phyloP scores from a whole-genome alignment of 92 coral and sea anemone species.

The Parazoanthus swiftii region DNA sequence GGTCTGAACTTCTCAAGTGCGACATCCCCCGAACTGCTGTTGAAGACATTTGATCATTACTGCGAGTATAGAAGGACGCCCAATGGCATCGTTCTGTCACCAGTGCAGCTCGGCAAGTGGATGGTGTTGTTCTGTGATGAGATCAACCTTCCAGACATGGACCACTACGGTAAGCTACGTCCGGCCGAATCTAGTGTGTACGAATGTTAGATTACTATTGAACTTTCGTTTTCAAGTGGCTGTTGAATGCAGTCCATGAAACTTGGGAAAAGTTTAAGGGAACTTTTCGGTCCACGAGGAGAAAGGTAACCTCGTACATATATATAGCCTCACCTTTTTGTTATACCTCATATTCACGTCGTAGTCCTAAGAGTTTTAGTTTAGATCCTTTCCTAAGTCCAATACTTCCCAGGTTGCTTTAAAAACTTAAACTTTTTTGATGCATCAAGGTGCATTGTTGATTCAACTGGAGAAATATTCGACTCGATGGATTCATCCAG shows the following conservation, averaged over 20 bases:
- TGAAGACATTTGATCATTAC: slow-evolving; percentile 98
- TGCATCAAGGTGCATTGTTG: too few relatives aligned
- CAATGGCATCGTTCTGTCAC: slow-evolving; percentile 96
- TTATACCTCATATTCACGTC: too few relatives aligned
- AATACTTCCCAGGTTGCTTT: too few relatives aligned
- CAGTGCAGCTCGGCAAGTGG: slow-evolving; percentile 98
- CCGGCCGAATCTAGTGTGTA: neutral
- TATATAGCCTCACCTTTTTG: too few relatives aligned
- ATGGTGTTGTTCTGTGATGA: slow-evolving; percentile 99
- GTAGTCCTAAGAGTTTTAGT: too few relatives aligned
- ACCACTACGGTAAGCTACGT: slow-evolving; percentile 76
- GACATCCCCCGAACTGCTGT: slow-evolving; percentile 92
- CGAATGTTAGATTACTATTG: neutral
- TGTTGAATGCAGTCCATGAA: too few relatives aligned
- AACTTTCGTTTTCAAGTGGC: neutral
- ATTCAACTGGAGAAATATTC: too few relatives aligned
- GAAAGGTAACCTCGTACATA: too few relatives aligned
- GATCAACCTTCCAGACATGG: slow-evolving; percentile 99
- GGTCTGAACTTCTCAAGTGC: slow-evolving; percentile 99
- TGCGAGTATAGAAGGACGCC: slow-evolving; percentile 98
- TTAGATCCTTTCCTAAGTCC: too few relatives aligned
- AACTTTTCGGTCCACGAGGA: too few relatives aligned
- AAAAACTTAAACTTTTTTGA: too few relatives aligned
- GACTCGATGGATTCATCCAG: too few relatives aligned
- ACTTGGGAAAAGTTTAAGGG: neutral